phyloP scores from a whole-genome alignment of 37 sponge, comb jelly and placozoan species.

The Chondrilla cf. caribensis region DNA sequence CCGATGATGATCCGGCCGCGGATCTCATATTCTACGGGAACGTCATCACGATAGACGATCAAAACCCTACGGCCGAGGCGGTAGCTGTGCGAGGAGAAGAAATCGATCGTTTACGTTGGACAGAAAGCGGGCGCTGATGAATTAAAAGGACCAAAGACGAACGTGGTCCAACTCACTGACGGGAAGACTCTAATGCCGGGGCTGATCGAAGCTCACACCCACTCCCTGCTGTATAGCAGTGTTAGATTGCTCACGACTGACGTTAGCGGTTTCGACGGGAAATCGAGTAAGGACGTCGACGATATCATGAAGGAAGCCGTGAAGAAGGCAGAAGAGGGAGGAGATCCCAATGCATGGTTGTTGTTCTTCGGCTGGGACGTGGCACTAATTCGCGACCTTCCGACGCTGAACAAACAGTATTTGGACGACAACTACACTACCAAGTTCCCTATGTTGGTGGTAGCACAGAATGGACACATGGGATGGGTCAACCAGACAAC shows the following conservation, averaged over 20 bases:
- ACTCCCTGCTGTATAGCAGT: constrained; percentile 12
- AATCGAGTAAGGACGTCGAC: not conserved
- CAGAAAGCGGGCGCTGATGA: not conserved
- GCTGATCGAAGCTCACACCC: constrained; percentile 56
- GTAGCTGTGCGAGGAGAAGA: constrained; percentile 23
- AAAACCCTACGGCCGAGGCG: constrained; percentile 34
- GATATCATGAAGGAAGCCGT: not conserved
- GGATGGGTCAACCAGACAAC: constrained; percentile 45
- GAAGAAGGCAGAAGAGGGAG: not conserved
- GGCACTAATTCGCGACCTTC: constrained; percentile 29
- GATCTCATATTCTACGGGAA: constrained; percentile 43
- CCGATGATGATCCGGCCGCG: not conserved
- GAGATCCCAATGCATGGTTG: constrained; percentile 32
- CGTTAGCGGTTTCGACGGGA: not conserved
- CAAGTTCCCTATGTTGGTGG: constrained; percentile 30
- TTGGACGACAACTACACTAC: constrained; percentile 18
- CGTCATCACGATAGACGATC: constrained; percentile 40
- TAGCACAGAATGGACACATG: constrained; percentile 30
- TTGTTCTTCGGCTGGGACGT: constrained; percentile 54
- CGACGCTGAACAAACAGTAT: constrained; percentile 25
- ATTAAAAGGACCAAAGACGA: constrained; percentile 2
- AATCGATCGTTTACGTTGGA: constrained; percentile 41
- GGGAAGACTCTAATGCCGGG: constrained; percentile 55
- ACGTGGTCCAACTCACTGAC: constrained; percentile 29
- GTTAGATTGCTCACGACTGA: not conserved